Conservation (phyloP, 1,140 invertebrate species). For the Orussus abietinus region DNA sequence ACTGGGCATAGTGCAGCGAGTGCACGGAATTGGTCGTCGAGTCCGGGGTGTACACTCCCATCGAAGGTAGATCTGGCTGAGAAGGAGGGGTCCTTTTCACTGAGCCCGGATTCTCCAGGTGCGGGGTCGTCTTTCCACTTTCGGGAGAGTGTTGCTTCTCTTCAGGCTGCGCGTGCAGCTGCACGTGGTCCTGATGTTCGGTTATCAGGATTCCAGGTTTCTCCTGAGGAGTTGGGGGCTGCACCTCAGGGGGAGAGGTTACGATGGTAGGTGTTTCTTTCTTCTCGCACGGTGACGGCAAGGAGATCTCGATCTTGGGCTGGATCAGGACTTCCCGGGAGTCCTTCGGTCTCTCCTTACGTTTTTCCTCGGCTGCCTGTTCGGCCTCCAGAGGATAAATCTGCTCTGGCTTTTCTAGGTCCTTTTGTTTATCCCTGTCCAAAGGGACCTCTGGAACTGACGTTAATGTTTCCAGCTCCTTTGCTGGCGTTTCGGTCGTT, state of each 20-base stretch:
- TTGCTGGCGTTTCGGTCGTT: conserved; percentile 23
- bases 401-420: conserved; percentile 27
- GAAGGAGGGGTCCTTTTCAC: conserved; percentile 57
- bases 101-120: conserved; percentile 55
- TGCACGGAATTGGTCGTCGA: conserved; percentile 82
- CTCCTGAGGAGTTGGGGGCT: conserved; percentile 32
- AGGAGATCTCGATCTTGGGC: conserved; percentile 20
- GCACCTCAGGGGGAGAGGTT: conserved; percentile 15
- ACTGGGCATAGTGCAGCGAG: conserved; percentile 73
- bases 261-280: conserved; percentile 18
- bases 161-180: conserved; percentile 35
- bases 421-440: conserved; percentile 37
- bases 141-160: conserved; percentile 48
- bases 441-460: conserved; percentile 13
- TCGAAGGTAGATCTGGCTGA: conserved; percentile 65
- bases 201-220: conserved; percentile 29
- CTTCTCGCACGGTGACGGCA: conserved; percentile 14
- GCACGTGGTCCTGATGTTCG: conserved; percentile 32
- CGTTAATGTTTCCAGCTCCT: conserved; percentile 10
- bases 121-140: conserved; percentile 58
- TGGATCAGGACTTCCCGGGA: conserved; percentile 18
- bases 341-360: conserved; percentile 15
- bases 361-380: conserved; percentile 35
- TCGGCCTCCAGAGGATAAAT: conserved; percentile 32
- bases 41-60: conserved; percentile 80